Conservation (phyloP, 2,113 vertebrate genomes). For the Grantiella picta region DNA sequence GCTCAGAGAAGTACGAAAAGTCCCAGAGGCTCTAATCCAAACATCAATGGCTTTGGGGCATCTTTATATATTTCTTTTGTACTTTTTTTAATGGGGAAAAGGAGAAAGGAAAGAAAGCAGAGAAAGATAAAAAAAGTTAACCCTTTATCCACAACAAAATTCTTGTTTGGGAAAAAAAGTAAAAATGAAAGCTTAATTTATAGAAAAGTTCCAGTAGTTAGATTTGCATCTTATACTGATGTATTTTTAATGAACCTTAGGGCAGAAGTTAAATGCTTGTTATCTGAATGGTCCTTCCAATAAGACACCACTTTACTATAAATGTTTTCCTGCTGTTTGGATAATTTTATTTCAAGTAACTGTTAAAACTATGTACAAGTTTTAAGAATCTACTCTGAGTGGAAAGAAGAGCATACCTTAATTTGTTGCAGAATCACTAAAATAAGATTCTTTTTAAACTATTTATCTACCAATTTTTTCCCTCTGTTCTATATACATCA, state of each 20-base stretch:
- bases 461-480: background rate
- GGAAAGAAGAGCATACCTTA: background rate
- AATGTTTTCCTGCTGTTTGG: background rate
- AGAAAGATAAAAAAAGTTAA: fast-evolving
- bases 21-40: background rate
- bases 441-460: background rate
- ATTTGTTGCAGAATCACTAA: background rate
- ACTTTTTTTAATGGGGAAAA: background rate
- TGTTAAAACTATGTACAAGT: background rate
- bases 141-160: background rate
- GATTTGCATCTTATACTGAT: background rate
- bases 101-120: fast-evolving
- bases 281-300: background rate
- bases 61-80: background rate
- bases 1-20: background rate
- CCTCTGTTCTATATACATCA: background rate
- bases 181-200: background rate
- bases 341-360: background rate
- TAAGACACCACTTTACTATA: background rate
- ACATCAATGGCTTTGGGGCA: background rate
- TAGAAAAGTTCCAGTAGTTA: background rate
- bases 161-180: background rate
- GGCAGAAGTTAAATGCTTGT: background rate
- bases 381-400: background rate
- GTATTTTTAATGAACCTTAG: fast-evolving